phyloP scores from a whole-genome alignment of 1,140 invertebrate genomes.

The Drosophila mojavensis region DNA sequence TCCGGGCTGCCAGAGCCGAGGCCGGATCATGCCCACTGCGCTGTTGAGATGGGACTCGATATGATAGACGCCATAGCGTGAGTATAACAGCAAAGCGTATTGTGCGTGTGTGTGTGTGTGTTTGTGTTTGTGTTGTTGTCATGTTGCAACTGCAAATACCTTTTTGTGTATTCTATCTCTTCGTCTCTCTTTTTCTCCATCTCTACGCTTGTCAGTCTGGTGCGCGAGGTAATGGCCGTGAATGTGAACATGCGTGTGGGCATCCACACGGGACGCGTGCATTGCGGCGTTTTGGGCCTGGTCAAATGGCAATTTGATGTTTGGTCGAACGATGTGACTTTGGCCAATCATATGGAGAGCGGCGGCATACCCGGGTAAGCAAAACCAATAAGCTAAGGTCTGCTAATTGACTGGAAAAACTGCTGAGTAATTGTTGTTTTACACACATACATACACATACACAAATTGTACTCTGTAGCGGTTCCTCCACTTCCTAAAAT shows the following conservation, averaged over 20 bases:
- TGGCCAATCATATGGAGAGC: constrained; percentile 98
- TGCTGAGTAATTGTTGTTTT: no score
- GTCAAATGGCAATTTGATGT: constrained; percentile 93
- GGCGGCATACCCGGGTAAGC: constrained; percentile 95
- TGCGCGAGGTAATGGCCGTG: constrained; percentile 94
- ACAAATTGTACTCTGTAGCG: no score
- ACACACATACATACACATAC: no score
- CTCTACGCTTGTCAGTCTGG: constrained; percentile 86
- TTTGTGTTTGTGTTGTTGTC: constrained; percentile 20
- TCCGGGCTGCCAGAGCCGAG: constrained; percentile 94
- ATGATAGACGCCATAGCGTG: constrained; percentile 98
- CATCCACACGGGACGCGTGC: constrained; percentile 96
- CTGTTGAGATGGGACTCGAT: constrained; percentile 97
- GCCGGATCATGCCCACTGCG: constrained; percentile 96
- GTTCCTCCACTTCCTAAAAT: no score
- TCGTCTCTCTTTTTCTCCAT: constrained; percentile 1
- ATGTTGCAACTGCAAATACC: constrained; percentile 16
- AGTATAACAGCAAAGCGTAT: constrained; percentile 85
- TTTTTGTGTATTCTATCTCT: neutral
- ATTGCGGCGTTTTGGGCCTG: constrained; percentile 97
- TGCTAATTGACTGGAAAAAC: no score
- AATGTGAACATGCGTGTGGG: constrained; percentile 98
- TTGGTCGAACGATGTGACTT: constrained; percentile 97
- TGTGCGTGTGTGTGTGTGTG: constrained; percentile 11
- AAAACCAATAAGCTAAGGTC: no score